Evolutionary conservation across 1,140 invertebrate species (phyloP), one percentile per base, ranked within the genome.

Genomic region (Oscheius sp.): DNA sequence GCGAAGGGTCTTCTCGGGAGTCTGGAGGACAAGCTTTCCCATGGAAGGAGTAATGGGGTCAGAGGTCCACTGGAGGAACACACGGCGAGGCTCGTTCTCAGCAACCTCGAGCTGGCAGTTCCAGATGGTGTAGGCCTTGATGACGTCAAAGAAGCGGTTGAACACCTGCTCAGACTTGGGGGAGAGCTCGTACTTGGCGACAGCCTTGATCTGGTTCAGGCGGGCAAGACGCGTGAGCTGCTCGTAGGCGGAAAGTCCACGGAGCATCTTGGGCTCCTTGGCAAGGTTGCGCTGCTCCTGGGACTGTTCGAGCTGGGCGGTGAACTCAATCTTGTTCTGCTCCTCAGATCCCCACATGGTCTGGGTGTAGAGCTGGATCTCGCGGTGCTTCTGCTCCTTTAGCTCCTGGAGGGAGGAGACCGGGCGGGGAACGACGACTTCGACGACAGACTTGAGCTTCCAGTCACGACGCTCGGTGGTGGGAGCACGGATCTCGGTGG

Each of bases 11-110:
- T 79, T 31, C 31, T 66, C 23, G n/a, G 79, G 70, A 13, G 79
- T 80, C 31, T 75, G 67, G 34, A 79, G 52, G 35, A 79, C 72
- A 13, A 79, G 18, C 72, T 80, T 80, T 52, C 62, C 67, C n/a
- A 78, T 36, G 36, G 42, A 58, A n/a, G 61, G 78, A 55, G 59
- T 76, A 10, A 77, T 34, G 36, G 79, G 79, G n/a, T 82, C 78
- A 59, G 80, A 67, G 26, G 79, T 68, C 13, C 63, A 23, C 28
- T 62, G 73, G 58, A 76, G 18, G 35, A 34, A 7, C 18, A 20
- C 34, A 26, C 28, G 42, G 10, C 74, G 32, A n/a, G 28, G 45
- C 49, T 76, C 59, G 65, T 76, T 74, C 32, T 55, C 28, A 20
- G 71, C 38, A 32, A 74, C 23, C n/a, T 73, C 28, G 58, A 29